phyloP scores from a whole-genome alignment of 2,888 invertebrate genomes.

The Pseudococcus viburni region DNA sequence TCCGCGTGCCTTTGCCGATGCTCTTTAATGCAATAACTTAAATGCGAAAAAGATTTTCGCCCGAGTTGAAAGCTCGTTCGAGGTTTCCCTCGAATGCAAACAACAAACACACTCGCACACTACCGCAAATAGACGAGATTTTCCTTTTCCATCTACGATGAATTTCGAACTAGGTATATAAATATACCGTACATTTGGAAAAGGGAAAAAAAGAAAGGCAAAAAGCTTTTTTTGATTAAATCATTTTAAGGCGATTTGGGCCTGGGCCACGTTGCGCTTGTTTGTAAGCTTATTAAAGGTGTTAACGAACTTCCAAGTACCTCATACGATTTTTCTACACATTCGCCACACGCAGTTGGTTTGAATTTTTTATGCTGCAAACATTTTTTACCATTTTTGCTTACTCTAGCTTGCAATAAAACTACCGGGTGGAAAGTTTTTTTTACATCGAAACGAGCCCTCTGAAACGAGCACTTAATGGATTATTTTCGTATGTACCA shows the following conservation, averaged over 20 bases:
- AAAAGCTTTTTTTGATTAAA: constrained; percentile 35
- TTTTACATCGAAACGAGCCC: neutral
- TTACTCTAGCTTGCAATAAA: neutral
- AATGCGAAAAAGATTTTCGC: constrained; percentile 14
- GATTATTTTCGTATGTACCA: neutral
- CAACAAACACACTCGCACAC: neutral
- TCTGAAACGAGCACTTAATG: neutral
- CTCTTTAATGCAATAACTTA: constrained; percentile 18
- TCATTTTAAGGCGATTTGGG: constrained; percentile 22
- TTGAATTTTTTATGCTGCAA: neutral
- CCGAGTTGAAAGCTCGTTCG: neutral
- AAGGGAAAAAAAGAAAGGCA: neutral
- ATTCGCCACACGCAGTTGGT: neutral
- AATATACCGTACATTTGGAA: no score
- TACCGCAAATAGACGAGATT: neutral
- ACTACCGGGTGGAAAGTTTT: neutral
- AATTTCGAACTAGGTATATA: neutral
- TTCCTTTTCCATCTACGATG: neutral
- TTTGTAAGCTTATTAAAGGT: constrained; percentile 35
- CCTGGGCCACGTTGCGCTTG: neutral
- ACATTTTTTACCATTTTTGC: neutral
- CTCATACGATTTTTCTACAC: neutral
- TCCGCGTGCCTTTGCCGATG: neutral
- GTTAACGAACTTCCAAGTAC: neutral
- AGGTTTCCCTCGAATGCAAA: neutral